Evolutionary conservation across 1,140 invertebrate species (phyloP), one percentile per base, ranked within the genome.

Genomic region (Drusus annulatus): DNA sequence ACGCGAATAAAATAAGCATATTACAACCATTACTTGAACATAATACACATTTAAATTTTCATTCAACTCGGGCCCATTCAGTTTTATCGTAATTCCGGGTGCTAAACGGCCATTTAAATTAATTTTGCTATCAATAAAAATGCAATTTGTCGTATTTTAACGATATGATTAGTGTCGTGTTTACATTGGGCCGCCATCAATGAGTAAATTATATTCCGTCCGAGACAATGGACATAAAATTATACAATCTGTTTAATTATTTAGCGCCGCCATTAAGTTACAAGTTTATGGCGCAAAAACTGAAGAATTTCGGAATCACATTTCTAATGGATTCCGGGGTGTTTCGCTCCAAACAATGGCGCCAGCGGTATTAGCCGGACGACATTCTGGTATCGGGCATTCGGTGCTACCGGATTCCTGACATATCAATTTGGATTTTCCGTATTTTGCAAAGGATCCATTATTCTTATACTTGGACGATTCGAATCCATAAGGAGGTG

Each of bases 71-170:
- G 21, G 45, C 19, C 36, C 31, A 69, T 69, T 69, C 65, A 51
- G 17, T 4, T 19, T 69, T 69, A 69, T 69, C 51, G 36, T 69
- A 69, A 69, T 69, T 69, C 45, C 36, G 65, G 65, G 16, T 17
- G 36, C 36, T 69, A 69, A 69, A 69, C 36, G 65, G 65, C 31
- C 36, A 69, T 69, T 69, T 50, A 69, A 69, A 69, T 69, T 69
- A 69, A 69, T 69, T 69, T 69, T 50, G 65, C 65, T 19, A 69
- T 69, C 65, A 51, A 69, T 69, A 69, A 69, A 69, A 69, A 36
- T 69, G 65, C 31, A 69, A 69, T 69, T 69, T 69, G 63, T 68
- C 63, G 63, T 68, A 16, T 63, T 68, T 7, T 68, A 68, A 69
- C 28, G 65, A 69, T 69, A 69, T 50, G 65, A 69, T 69, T 69